phyloP scores from a whole-genome alignment of 2,113 vertebrate genomes.

The Sphyrna mokarran region DNA sequence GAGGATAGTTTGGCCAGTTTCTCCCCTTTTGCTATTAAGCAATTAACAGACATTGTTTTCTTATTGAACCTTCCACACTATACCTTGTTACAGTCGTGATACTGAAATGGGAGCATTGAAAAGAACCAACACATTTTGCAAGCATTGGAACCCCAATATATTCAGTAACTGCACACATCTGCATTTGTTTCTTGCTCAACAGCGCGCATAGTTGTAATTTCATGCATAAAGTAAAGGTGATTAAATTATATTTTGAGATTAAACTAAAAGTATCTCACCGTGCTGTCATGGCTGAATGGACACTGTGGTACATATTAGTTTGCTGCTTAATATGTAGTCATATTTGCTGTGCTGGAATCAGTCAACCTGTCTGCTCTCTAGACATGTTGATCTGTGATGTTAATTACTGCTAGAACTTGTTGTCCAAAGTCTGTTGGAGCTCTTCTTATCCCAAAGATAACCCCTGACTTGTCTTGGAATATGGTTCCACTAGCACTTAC shows the following conservation, averaged over 20 bases:
- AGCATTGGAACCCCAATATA: not conserved
- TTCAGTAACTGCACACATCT: not conserved
- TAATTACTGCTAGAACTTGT: not conserved
- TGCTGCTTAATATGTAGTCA: not conserved
- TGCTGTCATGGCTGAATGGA: not conserved
- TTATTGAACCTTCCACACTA: not conserved
- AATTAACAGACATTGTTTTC: not conserved
- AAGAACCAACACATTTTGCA: not conserved
- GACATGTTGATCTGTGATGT: not conserved
- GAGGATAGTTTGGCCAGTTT: not conserved
- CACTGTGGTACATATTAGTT: not conserved
- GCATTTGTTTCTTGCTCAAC: not conserved
- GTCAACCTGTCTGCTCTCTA: not conserved
- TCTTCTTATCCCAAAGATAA: not conserved
- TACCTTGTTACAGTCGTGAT: not conserved
- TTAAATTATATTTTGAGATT: not conserved
- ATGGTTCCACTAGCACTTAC: not conserved
- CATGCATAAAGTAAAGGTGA: not conserved
- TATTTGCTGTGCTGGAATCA: not conserved
- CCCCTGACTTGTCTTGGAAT: not conserved
- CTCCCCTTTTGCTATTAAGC: not conserved
- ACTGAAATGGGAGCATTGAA: not conserved
- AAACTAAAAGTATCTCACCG: not conserved
- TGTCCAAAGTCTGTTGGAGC: not conserved
- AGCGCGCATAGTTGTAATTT: not conserved